Evolutionary conservation across 2,888 invertebrate genomes (phyloP).

Genomic region (Melanotus villosus): DNA sequence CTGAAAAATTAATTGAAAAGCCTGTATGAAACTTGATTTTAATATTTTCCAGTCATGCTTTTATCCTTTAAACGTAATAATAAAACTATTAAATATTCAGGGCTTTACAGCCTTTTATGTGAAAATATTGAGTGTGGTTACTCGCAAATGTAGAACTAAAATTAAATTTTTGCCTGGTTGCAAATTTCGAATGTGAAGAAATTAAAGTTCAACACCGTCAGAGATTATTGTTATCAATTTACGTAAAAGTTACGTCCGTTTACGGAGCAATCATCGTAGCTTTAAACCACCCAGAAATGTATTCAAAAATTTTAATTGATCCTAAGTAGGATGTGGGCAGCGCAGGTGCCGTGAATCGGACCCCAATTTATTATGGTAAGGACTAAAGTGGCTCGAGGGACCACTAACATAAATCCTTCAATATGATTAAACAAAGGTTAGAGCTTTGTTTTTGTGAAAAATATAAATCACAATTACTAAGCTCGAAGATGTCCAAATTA

Average conservation of each 20-base stretch:
- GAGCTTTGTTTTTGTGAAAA: conserved; percentile 45
- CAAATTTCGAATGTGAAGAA: too few species aligned
- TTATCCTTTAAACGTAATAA: conserved; percentile 6
- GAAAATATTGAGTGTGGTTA: neutral
- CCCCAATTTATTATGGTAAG: conserved; percentile 49
- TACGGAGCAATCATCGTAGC: conserved; percentile 4
- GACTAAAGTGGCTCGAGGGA: conserved; percentile 48
- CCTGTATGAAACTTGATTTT: neutral
- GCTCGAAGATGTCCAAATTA: conserved; percentile 29
- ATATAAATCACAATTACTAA: conserved; percentile 46
- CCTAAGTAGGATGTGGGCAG: conserved; percentile 50
- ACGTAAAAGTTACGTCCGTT: too few species aligned
- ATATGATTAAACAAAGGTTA: conserved; percentile 51
- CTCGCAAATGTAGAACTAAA: conserved; percentile 12
- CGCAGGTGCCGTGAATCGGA: conserved; percentile 50
- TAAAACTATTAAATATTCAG: conserved; percentile 12
- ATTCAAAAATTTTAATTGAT: conserved; percentile 49
- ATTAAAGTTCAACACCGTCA: too few species aligned
- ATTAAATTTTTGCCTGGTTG: too few species aligned
- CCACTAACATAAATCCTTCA: conserved; percentile 51
- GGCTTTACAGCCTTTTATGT: conserved; percentile 3
- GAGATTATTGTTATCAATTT: too few species aligned
- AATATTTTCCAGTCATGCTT: conserved; percentile 7
- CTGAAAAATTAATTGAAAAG: conserved; percentile 1
- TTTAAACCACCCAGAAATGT: conserved; percentile 38